Conservation (phyloP, 1,140 invertebrate species). For the Drosophila parabipectinata region DNA sequence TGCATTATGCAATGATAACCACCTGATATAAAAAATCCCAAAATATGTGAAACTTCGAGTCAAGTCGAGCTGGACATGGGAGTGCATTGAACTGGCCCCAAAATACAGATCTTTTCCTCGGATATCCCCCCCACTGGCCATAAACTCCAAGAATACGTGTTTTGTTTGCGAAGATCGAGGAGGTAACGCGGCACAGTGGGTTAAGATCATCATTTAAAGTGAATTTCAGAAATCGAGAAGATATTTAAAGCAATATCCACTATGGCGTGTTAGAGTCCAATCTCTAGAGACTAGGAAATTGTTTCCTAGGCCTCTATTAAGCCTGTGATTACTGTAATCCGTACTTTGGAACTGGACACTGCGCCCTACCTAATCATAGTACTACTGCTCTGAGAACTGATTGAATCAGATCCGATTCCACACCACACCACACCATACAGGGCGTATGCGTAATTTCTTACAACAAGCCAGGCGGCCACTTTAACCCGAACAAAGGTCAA, state of each 20-base stretch:
- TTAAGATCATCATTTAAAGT: not conserved
- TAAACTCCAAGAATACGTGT: constrained; percentile 34
- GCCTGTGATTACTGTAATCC: constrained; percentile 38
- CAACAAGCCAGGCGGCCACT: not conserved
- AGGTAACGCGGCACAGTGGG: constrained; percentile 21
- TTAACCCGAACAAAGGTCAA: constrained; percentile 25
- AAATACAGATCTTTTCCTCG: constrained; percentile 27
- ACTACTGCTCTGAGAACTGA: constrained; percentile 20
- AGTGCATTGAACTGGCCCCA: constrained; percentile 52
- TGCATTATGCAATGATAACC: constrained; percentile 30
- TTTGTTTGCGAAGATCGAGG: constrained; percentile 50
- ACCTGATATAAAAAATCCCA: constrained; percentile 10
- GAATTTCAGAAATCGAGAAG: not conserved
- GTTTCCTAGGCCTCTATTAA: too few relatives aligned
- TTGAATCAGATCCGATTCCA: constrained; percentile 39
- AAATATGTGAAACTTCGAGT: constrained; percentile 28
- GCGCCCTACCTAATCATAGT: not conserved
- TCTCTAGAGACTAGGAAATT: not conserved
- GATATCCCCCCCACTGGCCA: not conserved
- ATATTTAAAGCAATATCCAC: constrained; percentile 10
- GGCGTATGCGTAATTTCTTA: constrained; percentile 41
- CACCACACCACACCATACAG: not conserved
- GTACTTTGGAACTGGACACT: constrained; percentile 10
- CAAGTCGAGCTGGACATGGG: not conserved
- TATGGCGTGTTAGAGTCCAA: constrained; percentile 32